A percentile compares a stretch with the other conserved stretches of the same genome.
These are phyloP conservation scores for Holcopasites calliopsidis DNA, from an alignment of 1,140 invertebrate genomes.

Conservation along the genomic window DNA sequence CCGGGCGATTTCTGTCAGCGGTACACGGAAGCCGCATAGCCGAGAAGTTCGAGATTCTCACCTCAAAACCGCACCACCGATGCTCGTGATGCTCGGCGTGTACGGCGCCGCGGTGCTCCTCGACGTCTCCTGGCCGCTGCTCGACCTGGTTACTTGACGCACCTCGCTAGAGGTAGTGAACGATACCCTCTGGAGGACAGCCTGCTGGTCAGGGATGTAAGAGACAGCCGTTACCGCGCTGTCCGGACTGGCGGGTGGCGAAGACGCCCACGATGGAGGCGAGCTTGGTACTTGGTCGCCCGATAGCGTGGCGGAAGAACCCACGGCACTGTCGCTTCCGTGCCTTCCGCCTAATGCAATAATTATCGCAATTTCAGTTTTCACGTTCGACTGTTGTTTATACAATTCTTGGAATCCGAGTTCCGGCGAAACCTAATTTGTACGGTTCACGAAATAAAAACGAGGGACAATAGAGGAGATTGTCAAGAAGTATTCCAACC, in stretches of 20 bases:
- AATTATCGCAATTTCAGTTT: background rate
- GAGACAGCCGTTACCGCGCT: slow-evolving; percentile 79
- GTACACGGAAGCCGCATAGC: slow-evolving; percentile 12
- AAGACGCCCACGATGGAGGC: slow-evolving; percentile 82
- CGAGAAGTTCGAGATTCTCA: slow-evolving; percentile 40
- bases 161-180: slow-evolving; percentile 81
- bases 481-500: too few relatives aligned
- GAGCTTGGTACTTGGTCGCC: slow-evolving; percentile 80
- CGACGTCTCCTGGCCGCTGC: slow-evolving; percentile 68
- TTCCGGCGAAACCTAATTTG: too few relatives aligned
- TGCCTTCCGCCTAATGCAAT: slow-evolving; percentile 71
- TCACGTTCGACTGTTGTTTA: too few relatives aligned
- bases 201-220: slow-evolving; percentile 80
- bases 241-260: slow-evolving; percentile 82
- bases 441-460: too few relatives aligned
- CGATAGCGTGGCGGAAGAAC: slow-evolving; percentile 81
- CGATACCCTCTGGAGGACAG: slow-evolving; percentile 81
- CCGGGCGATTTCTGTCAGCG: slow-evolving; percentile 6
- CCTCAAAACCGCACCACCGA: slow-evolving; percentile 84
- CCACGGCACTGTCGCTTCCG: slow-evolving; percentile 81
- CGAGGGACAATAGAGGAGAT: too few relatives aligned
- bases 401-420: too few relatives aligned
- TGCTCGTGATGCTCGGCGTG: slow-evolving; percentile 83
- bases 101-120: slow-evolving; percentile 68
- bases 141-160: slow-evolving; percentile 77